Conservation (phyloP, 2,888 invertebrate species). For the Oligia strigilis region DNA sequence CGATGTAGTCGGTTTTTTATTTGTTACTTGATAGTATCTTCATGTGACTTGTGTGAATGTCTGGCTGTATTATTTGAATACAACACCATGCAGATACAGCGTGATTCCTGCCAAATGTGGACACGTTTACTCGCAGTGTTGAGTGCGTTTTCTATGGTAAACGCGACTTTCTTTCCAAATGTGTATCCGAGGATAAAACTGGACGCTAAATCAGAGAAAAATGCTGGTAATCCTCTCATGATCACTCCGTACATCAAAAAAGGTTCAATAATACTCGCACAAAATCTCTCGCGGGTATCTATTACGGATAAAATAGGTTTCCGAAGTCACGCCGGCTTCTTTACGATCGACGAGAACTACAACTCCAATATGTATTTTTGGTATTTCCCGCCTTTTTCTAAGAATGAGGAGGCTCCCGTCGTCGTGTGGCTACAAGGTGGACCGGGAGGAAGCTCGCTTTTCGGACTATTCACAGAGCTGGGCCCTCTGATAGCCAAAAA, state of each 20-base stretch:
- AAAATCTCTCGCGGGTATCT: slow-evolving; percentile 80
- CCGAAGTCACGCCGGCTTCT: slow-evolving; percentile 91
- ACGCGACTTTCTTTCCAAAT: slow-evolving; percentile 73
- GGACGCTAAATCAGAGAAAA: slow-evolving; percentile 64
- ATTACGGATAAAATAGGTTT: slow-evolving; percentile 82
- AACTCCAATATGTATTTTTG: slow-evolving; percentile 92
- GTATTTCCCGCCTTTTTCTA: slow-evolving; percentile 91
- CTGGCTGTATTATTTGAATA: neutral
- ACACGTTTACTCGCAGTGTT: slow-evolving; percentile 26
- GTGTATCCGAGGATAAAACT: slow-evolving; percentile 82
- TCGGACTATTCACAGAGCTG: slow-evolving; percentile 90
- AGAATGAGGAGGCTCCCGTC: slow-evolving; percentile 84
- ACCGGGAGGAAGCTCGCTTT: slow-evolving; percentile 90
- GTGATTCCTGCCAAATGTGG: slow-evolving; percentile 18
- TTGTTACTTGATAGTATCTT: neutral
- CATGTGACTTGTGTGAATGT: neutral
- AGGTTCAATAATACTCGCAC: slow-evolving; percentile 87
- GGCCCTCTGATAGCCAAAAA: slow-evolving; percentile 90
- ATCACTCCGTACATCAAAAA: slow-evolving; percentile 90
- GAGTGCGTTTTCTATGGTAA: slow-evolving; percentile 30
- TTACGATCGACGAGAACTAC: slow-evolving; percentile 90
- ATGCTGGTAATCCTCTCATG: slow-evolving; percentile 87
- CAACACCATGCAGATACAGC: neutral
- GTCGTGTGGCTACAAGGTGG: slow-evolving; percentile 91
- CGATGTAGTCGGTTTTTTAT: neutral